Evolutionary conservation across 2,888 invertebrate genomes (phyloP).

Genomic region (Adineta ricciae): DNA sequence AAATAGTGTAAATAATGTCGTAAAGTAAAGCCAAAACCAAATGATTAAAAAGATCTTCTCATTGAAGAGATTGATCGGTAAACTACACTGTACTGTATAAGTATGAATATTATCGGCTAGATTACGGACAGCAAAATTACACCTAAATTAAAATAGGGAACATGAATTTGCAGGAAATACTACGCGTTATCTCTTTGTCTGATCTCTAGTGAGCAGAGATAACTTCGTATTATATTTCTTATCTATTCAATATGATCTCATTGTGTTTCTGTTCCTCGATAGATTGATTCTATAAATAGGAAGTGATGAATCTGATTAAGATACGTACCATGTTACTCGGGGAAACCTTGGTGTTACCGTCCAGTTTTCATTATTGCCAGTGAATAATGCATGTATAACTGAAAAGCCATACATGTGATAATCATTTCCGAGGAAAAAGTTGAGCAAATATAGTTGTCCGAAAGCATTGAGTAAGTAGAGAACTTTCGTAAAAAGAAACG

Average conservation of each 20-base stretch:
- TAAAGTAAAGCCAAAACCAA: slow-evolving; percentile 33
- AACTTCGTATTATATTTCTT: no score
- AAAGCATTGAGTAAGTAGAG: slow-evolving; percentile 30
- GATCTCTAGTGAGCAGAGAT: no score
- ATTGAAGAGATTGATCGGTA: slow-evolving; percentile 35
- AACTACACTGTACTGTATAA: slow-evolving; percentile 36
- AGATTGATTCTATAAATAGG: no score
- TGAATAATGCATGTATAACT: slow-evolving; percentile 29
- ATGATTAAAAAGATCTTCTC: slow-evolving; percentile 33
- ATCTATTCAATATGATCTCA: no score
- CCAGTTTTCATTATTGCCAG: slow-evolving; percentile 27
- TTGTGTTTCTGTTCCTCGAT: no score
- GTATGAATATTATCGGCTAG: slow-evolving; percentile 32
- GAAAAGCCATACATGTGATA: slow-evolving; percentile 31
- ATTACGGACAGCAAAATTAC: slow-evolving; percentile 36
- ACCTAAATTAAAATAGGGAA: slow-evolving; percentile 23
- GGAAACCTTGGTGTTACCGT: slow-evolving; percentile 27
- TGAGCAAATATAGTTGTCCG: slow-evolving; percentile 31
- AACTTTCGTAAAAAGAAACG: slow-evolving; percentile 26
- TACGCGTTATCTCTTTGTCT: no score
- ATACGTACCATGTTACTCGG: slow-evolving; percentile 25
- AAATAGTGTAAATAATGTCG: slow-evolving; percentile 23
- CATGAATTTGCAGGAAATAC: no score
- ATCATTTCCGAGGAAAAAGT: slow-evolving; percentile 29
- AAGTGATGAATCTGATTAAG: no score